These are phyloP conservation scores for Callorhinus ursinus DNA, from an alignment of 2,113 vertebrate species.

Conservation along the genomic window DNA sequence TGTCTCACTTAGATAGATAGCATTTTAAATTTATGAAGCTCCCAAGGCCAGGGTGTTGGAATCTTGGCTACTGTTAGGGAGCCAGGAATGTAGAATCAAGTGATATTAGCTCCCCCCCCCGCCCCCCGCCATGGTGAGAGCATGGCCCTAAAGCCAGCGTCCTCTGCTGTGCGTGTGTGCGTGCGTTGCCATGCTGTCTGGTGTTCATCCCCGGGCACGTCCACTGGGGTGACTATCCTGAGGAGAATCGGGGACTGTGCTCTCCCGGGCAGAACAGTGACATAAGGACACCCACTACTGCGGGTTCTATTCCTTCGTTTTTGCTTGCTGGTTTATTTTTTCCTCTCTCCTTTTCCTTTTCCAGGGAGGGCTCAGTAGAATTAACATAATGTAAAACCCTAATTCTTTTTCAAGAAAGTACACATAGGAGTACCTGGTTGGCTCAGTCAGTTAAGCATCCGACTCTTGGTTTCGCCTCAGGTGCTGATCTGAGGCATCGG, in stretches of 20 bases:
- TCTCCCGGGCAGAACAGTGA: not conserved
- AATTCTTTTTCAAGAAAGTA: not conserved
- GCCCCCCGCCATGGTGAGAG: not conserved
- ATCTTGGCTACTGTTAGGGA: not conserved
- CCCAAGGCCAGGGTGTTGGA: not conserved
- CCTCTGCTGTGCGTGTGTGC: not conserved
- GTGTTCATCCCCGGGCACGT: not conserved
- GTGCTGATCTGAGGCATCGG: not conserved
- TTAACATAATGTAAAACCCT: conserved; percentile 37
- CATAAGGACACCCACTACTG: not conserved
- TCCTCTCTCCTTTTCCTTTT: not conserved
- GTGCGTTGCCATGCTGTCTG: not conserved
- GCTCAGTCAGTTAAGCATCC: not conserved
- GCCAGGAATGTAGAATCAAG: not conserved
- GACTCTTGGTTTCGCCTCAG: not conserved
- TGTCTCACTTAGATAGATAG: conserved; percentile 47
- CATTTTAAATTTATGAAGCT: not conserved
- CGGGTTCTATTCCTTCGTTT: not conserved
- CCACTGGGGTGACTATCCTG: not conserved
- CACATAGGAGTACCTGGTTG: not conserved
- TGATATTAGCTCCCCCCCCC: not conserved
- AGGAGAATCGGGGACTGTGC: not conserved
- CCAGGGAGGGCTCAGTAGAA: not conserved
- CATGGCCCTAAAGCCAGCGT: not conserved
- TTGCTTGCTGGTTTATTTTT: not conserved